Evolutionary conservation across 2,888 invertebrate species (phyloP), one percentile per base, ranked within the genome.

Genomic region (Hypolimnas misippus): DNA sequence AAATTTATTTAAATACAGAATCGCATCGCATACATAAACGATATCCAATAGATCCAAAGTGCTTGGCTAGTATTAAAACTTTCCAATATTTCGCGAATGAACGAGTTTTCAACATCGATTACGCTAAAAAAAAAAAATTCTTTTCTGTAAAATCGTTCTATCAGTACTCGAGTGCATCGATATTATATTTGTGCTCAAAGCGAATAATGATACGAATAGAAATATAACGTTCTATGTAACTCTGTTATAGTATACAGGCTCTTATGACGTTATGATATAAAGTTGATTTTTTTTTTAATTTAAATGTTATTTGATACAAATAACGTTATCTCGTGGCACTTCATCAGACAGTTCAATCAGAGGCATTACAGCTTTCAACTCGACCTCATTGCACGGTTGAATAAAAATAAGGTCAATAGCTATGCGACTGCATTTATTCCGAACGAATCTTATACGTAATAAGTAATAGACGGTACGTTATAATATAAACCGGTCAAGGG

Each of bases 391-490:
- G 44, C 38, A 60, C 50, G 59, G 51, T 56, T 38, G 52, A 56
- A 55, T 65, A 53, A 51, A 55, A 65, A 65, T 65, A 65, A 35
- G 62, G 65, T 56, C 56, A 62, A 62, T 33, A 46, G 44, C 16
- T 52, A n/a, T 57, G 31, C 29, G 38, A 29, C 19, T 33, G 19
- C n/a, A 53, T 57, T 56, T 42, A 56, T 56, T 7, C 21, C 29
- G 16, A 12, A 50, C 35, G 8, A 40, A 57, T 50, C 2, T 35
- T 57, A 5, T 21, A 46, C 19, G 17, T 4, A n/a, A 21, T n/a
- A 21, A 12, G 10, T 21, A 21, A 46, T 46, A 46, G 6, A 46
- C 2, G n/a, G 7, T 35, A 35, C 25, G 5, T 12, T 35, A 35
- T 35, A 35, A 35, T 35, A 35, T 6, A 35, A 35, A 35, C 6